Percentiles rank a stretch among this genome's conserved stretches.
Evolutionary conservation across 2,113 vertebrate genomes (phyloP).

Genomic region (Ctenomys sociabilis): DNA sequence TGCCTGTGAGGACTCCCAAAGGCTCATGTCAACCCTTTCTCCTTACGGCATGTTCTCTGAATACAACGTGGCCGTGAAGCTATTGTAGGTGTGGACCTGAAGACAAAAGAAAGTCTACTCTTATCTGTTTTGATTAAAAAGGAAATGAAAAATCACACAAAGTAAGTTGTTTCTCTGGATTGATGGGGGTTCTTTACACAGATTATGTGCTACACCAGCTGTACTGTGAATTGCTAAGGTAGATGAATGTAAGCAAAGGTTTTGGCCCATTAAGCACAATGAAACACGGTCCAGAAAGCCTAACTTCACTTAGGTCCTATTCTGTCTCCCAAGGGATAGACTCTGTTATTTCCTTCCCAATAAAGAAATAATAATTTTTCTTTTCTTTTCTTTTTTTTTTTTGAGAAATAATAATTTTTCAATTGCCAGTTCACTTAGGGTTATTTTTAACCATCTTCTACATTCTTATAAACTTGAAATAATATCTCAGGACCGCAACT

Average conservation of each 20-base stretch:
- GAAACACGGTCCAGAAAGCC: neutral
- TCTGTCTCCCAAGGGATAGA: neutral
- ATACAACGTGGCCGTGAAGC: neutral
- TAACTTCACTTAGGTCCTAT: neutral
- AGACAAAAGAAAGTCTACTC: neutral
- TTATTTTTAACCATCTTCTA: neutral
- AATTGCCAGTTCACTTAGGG: neutral
- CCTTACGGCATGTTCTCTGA: neutral
- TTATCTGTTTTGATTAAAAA: conserved; percentile 46
- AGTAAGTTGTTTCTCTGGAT: neutral
- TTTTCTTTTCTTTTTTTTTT: too few species aligned
- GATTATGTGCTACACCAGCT: neutral
- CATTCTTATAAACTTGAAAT: conserved; percentile 40
- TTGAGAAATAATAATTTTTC: conserved; percentile 29
- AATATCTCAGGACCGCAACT: neutral
- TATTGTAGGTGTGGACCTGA: neutral
- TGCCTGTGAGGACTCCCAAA: neutral
- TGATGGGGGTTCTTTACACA: conserved; percentile 30
- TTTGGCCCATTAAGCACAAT: conserved; percentile 35
- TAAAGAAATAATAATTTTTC: conserved; percentile 22
- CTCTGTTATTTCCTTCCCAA: conserved; percentile 18
- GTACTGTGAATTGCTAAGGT: neutral
- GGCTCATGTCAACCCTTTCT: neutral
- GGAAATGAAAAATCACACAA: neutral
- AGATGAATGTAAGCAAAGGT: conserved; percentile 46